Base-by-base conservation (phyloP, 2,797 vertebrate species). In the Amphiprion clarkii region DNA sequence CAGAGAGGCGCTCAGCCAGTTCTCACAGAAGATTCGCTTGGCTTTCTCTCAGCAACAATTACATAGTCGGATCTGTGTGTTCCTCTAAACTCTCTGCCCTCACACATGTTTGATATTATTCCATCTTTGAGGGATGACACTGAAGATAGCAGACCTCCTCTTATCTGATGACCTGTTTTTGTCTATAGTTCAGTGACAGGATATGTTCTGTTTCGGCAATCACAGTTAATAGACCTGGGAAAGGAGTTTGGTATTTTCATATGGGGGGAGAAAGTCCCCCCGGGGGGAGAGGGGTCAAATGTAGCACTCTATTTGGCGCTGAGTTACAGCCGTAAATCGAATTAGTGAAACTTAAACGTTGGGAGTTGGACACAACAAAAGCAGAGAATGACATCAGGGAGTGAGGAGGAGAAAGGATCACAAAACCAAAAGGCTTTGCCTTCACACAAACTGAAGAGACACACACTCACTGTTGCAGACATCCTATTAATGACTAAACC, bases 171-270 rank as follows among this genome's bases (percentile, higher is more conserved):
- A 86, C 53, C 66, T 51, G 48, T 58, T 83, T 13, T 78, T 71
- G 44, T 73, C 63, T 67, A 13, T 3, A 33, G 59, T 42, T 58
- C 61, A 72, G 54, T 16, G 7, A 75, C 71, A 77, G 60, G 74
- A 84, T 76, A 49, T 58, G 39, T 72, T 92, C 77, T 82, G 80
- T 84, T 84, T 71, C 66, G 33, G 58, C 53, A 71, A 71, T 90
- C 49, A 81, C 33, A 64, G 65, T 68, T 78, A 75, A 82, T 61
- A 60, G 82, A 79, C 36, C 68, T 74, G 75, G 67, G 81, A 72
- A 81, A 76, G 53, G 58, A 87, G 69, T 75, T 76, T 61, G 74
- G 73, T 77, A 73, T 89, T 84, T 87, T 85, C 67, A 83, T 74
- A 74, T 1, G 17, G 72, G 52, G 52, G 60, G 46, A 72, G 52